phyloP scores from a whole-genome alignment of 2,888 invertebrate species.

The Meteorus colon region DNA sequence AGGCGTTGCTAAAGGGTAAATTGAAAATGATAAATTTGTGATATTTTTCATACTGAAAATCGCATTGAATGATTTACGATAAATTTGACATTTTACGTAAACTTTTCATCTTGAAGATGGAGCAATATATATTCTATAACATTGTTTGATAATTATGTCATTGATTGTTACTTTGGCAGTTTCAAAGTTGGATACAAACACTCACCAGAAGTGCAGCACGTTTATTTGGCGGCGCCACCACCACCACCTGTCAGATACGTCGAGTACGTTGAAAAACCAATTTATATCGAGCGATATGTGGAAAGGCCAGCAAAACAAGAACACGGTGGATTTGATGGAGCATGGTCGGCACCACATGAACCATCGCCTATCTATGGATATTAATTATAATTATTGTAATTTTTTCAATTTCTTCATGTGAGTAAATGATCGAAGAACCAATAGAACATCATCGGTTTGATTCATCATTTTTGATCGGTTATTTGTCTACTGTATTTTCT shows the following conservation, averaged over 20 bases:
- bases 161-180: conserved; percentile 49
- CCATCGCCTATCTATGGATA: conserved; percentile 63
- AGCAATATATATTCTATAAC: too few species aligned
- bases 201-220: conserved; percentile 67
- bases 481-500: not conserved
- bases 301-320: conserved; percentile 63
- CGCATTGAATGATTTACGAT: too few species aligned
- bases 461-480: not conserved
- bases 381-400: not conserved
- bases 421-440: too few species aligned
- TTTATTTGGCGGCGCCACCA: conserved; percentile 60
- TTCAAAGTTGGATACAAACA: conserved; percentile 65
- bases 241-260: conserved; percentile 65
- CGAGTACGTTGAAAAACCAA: conserved; percentile 69
- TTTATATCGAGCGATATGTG: conserved; percentile 65
- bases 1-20: conserved; percentile 67
- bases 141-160: not conserved
- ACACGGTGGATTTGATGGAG: conserved; percentile 59
- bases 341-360: conserved; percentile 60
- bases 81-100: too few species aligned
- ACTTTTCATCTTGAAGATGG: too few species aligned
- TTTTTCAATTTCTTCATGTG: not conserved
- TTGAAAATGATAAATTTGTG: not conserved
- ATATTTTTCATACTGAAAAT: too few species aligned
- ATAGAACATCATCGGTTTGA: too few species aligned